phyloP scores from a whole-genome alignment of 2,113 vertebrate genomes.

The Chaenocephalus aceratus region DNA sequence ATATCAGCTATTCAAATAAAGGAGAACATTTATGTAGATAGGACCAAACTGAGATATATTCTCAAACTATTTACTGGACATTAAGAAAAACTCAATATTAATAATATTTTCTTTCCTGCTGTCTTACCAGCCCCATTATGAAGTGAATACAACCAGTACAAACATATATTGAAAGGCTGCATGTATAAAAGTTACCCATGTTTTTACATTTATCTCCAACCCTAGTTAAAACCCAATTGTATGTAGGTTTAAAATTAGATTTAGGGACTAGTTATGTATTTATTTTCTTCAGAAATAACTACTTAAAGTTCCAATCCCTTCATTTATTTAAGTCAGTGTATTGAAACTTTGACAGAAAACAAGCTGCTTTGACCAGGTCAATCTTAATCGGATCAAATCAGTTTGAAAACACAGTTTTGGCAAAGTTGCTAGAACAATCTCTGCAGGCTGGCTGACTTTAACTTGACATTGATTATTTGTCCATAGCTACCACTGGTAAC shows the following conservation, averaged over 20 bases:
- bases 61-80: background rate
- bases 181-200: too few species aligned
- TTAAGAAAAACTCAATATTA: background rate
- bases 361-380: constrained; percentile 32
- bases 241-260: too few species aligned
- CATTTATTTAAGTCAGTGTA: constrained; percentile 1
- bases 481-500: constrained; percentile 59
- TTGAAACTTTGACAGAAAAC: constrained; percentile 16
- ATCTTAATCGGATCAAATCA: constrained; percentile 41
- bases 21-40: background rate
- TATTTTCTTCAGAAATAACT: too few species aligned
- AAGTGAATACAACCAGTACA: too few species aligned
- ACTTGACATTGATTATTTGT: constrained; percentile 64
- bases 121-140: too few species aligned
- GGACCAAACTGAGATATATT: background rate
- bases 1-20: background rate
- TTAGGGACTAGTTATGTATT: too few species aligned
- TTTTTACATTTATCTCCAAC: too few species aligned
- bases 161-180: too few species aligned
- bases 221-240: too few species aligned
- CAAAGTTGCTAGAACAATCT: constrained; percentile 35
- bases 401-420: constrained; percentile 20
- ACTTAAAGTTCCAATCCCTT: background rate
- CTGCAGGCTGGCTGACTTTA: constrained; percentile 61
- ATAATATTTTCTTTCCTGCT: background rate